phyloP scores from a whole-genome alignment of 30 jellyfish, hydroid and myxozoan genomes.

The Cassiopea xamachana region DNA sequence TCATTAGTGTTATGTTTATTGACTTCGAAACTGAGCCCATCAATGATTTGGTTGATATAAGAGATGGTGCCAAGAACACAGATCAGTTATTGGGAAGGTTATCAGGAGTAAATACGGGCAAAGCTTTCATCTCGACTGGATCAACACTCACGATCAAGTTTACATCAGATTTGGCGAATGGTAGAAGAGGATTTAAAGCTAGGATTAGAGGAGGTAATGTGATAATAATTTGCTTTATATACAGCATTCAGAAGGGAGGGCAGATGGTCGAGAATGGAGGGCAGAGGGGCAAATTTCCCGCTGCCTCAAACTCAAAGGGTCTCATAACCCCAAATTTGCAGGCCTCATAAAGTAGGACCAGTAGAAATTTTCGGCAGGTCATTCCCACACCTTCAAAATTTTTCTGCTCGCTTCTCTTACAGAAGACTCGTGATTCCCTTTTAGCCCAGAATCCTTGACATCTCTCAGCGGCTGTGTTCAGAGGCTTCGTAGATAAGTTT shows the following conservation, averaged over 20 bases:
- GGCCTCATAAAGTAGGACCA: too few relatives aligned
- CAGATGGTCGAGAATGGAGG: neutral
- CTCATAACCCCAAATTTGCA: too few relatives aligned
- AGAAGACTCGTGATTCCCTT: too few relatives aligned
- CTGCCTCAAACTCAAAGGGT: too few relatives aligned
- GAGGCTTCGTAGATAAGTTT: too few relatives aligned
- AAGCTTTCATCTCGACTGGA: constrained; percentile 56
- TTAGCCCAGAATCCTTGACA: too few relatives aligned
- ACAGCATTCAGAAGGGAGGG: neutral
- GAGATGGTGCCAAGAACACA: constrained; percentile 73
- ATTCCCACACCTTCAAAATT: too few relatives aligned
- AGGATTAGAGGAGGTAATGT: constrained; percentile 69
- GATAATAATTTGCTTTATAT: neutral
- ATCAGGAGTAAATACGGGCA: constrained; percentile 65
- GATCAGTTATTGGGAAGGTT: constrained; percentile 52
- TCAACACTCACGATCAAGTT: constrained; percentile 64
- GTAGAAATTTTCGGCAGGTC: too few relatives aligned
- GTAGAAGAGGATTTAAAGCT: constrained; percentile 84
- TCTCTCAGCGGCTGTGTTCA: too few relatives aligned
- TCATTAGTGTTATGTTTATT: constrained; percentile 64
- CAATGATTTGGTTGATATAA: constrained; percentile 82
- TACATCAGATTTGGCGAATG: constrained; percentile 71
- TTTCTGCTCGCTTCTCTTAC: too few relatives aligned
- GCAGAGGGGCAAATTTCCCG: neutral
- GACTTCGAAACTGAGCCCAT: constrained; percentile 87